These are phyloP conservation scores for Blastomussa wellsi DNA, from an alignment of 92 coral and sea anemone species.

Conservation along the genomic window DNA sequence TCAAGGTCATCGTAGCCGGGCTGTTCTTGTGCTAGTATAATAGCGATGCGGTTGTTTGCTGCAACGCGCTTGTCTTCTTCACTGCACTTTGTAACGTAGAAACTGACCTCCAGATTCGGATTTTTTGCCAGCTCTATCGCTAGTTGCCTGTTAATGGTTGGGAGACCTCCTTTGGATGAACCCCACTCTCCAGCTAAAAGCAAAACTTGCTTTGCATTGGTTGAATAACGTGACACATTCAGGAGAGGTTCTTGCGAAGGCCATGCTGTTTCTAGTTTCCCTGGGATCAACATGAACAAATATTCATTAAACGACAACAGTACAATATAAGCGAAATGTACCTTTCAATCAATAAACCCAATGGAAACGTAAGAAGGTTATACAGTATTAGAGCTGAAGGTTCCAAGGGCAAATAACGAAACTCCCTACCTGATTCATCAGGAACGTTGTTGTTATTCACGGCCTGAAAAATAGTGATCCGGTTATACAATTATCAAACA, in stretches of 20 bases:
- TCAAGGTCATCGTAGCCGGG: conserved; percentile 30
- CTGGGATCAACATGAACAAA: background rate
- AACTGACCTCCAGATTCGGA: conserved; percentile 4
- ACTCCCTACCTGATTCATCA: background rate
- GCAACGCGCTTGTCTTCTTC: conserved; percentile 32
- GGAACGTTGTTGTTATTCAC: conserved; percentile 21
- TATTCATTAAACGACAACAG: too few relatives aligned
- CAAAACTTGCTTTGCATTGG: conserved; percentile 1
- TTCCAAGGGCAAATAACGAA: background rate
- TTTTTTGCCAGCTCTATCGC: conserved; percentile 29
- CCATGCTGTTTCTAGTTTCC: background rate
- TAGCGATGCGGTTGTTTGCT: background rate
- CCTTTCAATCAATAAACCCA: background rate
- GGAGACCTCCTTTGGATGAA: conserved; percentile 31
- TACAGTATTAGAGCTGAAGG: background rate
- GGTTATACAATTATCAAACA: background rate
- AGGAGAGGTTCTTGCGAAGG: background rate
- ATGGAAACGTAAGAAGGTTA: background rate
- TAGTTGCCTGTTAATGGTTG: conserved; percentile 28
- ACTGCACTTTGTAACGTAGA: conserved; percentile 13
- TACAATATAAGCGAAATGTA: background rate
- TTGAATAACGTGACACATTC: background rate
- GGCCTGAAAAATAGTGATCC: background rate
- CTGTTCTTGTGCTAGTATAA: conserved; percentile 18
- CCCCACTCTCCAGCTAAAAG: conserved; percentile 39